Evolutionary conservation across 2,797 vertebrate species (phyloP), one percentile per base, ranked within the genome.

Genomic region (Scomberomorus guttatus): DNA sequence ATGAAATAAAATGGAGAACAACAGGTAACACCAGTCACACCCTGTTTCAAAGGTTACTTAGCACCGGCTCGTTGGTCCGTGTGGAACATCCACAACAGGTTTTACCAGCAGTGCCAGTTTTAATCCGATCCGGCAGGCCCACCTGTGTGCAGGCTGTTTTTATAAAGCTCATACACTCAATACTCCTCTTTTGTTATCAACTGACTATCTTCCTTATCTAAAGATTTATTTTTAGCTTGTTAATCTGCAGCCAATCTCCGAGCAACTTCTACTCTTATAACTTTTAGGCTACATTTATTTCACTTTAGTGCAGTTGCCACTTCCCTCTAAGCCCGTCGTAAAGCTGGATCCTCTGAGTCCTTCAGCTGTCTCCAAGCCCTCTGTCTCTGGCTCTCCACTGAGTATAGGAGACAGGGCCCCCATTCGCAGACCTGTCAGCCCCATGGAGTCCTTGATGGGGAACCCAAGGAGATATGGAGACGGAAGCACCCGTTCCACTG

Each of bases 391-490:
- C 42, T 48, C 79, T 44, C 14, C 66, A 0, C 2, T 63, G 20
- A 70, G 12, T 8, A 2, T 55, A 1, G 66, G 62, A 25, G 88
- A 87, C 0, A 68, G 64, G 48, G 0, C 29, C 27, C 0, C 13
- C 9, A 1, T 58, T 20, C 86, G 61, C 57, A 82, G 85, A 39
- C 60, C 92, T 7, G 1, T 11, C 64, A 94, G 90, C 79, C 90
- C 91, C 56, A 92, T 92, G 88, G 93, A 94, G 82, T 2, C 77
- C 13, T 77, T 94, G 83, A 58, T 92, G 71, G 78, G 77, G 13
- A 88, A 27, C 57, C 75, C 88, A 0, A 82, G 63, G 59, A 80
- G 71, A 51, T n/a, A 24, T 3, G 85, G 77, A 65, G 81, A 85
- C 0, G 8, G 14, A 37, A 52, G 51, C 14, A 59, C 58, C 51